phyloP scores from a whole-genome alignment of 2,888 invertebrate species.

The Acleris cristana region DNA sequence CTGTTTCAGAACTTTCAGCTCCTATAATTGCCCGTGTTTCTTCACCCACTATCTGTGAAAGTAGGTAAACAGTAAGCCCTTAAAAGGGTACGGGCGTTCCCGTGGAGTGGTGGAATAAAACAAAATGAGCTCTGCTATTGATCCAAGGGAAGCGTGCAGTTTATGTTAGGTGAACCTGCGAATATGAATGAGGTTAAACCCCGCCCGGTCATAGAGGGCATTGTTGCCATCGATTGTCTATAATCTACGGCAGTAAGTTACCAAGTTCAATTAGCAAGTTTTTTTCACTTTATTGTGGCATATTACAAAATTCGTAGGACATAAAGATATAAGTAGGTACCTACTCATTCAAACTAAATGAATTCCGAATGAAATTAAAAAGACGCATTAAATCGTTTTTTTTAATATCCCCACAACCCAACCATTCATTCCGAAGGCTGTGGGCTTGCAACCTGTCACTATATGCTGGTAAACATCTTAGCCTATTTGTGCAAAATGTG shows the following conservation, averaged over 20 bases:
- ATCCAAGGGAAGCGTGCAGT: constrained; percentile 64
- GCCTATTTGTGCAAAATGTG: too few relatives aligned
- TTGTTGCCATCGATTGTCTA: not conserved
- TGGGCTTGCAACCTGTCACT: too few relatives aligned
- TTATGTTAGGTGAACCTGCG: constrained; percentile 60
- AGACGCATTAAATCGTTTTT: too few relatives aligned
- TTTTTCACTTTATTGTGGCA: not conserved
- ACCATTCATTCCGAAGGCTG: too few relatives aligned
- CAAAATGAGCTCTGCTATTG: constrained; percentile 75
- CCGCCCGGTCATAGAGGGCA: not conserved
- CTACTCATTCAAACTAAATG: too few relatives aligned
- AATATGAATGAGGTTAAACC: constrained; percentile 52
- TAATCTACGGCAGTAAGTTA: not conserved
- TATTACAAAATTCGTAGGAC: too few relatives aligned
- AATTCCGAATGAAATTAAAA: too few relatives aligned
- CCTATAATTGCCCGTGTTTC: constrained; percentile 59
- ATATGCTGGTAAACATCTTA: too few relatives aligned
- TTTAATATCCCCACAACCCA: too few relatives aligned
- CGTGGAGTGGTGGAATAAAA: constrained; percentile 70
- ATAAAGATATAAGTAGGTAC: too few relatives aligned
- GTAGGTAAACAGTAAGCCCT: constrained; percentile 65
- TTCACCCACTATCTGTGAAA: constrained; percentile 54
- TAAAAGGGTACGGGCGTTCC: constrained; percentile 72
- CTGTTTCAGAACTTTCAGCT: constrained; percentile 47
- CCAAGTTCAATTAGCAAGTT: not conserved